Evolutionary conservation across 2,888 invertebrate species (phyloP).

Genomic region (Tachina fera): DNA sequence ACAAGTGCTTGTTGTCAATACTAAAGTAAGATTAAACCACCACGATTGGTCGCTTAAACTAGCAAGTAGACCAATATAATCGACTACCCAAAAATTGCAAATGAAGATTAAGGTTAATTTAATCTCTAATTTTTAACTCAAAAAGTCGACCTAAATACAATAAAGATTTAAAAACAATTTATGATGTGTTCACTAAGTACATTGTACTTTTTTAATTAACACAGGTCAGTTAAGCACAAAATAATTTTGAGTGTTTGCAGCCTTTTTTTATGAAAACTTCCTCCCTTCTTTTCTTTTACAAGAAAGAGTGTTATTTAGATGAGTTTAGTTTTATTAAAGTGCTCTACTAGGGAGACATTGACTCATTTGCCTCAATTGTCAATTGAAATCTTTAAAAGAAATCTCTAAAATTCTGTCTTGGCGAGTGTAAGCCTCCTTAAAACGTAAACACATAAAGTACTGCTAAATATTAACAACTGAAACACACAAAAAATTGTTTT

Average conservation of each 20-base stretch:
- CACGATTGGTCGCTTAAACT: too few relatives aligned
- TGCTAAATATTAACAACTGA: not conserved
- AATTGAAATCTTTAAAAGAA: constrained; percentile 77
- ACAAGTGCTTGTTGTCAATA: too few relatives aligned
- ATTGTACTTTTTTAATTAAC: constrained; percentile 25
- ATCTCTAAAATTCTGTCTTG: constrained; percentile 77
- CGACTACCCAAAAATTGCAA: too few relatives aligned
- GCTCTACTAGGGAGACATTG: constrained; percentile 69
- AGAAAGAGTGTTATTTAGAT: constrained; percentile 55
- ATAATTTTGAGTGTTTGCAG: not conserved
- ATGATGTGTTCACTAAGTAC: constrained; percentile 5
- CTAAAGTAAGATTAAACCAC: too few relatives aligned
- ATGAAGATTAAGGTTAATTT: too few relatives aligned
- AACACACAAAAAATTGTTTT: not conserved
- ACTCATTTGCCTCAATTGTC: constrained; percentile 81
- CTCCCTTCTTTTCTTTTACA: constrained; percentile 38
- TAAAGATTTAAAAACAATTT: not conserved
- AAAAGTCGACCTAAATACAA: too few relatives aligned
- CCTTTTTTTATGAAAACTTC: constrained; percentile 26
- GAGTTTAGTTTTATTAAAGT: constrained; percentile 38
- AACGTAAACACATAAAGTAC: not conserved
- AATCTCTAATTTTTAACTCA: too few relatives aligned
- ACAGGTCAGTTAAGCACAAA: constrained; percentile 50
- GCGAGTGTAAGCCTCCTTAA: constrained; percentile 55
- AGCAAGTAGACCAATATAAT: too few relatives aligned